Conservation (phyloP, 2,113 vertebrate genomes). For the Ibidorhyncha struthersii region DNA sequence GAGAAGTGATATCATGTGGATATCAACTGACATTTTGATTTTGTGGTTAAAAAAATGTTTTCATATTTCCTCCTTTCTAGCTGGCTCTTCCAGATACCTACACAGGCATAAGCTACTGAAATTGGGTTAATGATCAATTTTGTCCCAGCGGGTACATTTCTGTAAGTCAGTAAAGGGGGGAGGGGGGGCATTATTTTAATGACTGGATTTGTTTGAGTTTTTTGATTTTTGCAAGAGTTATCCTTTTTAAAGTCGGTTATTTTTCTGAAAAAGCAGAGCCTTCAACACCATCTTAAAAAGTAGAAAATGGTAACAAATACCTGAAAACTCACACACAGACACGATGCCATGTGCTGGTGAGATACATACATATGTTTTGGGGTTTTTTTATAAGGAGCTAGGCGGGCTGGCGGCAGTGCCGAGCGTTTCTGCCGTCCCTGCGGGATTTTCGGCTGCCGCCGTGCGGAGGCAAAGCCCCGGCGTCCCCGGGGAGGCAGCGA, state of each 20-base stretch:
- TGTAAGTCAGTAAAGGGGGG: not conserved
- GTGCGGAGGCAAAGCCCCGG: not conserved
- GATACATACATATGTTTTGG: not conserved
- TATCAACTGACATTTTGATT: not conserved
- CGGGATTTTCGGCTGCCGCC: not conserved
- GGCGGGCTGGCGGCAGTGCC: not conserved
- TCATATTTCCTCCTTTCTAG: not conserved
- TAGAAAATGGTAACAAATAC: not conserved
- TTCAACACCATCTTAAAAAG: not conserved
- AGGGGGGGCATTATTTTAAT: not conserved
- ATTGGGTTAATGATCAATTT: not conserved
- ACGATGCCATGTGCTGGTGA: fast-evolving
- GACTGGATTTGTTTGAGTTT: not conserved
- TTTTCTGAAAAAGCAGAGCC: not conserved
- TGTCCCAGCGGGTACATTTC: not conserved
- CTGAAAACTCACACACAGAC: not conserved
- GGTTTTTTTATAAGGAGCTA: not conserved
- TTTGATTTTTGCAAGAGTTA: not conserved
- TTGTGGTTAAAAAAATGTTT: not conserved
- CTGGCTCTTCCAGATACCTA: not conserved
- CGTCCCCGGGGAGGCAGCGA: not conserved
- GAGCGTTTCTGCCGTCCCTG: not conserved
- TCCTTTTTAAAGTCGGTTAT: not conserved
- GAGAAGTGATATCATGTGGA: not conserved
- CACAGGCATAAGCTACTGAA: not conserved